These are phyloP conservation scores for Bombus polaris DNA, from an alignment of 1,140 invertebrate genomes.

Conservation along the genomic window DNA sequence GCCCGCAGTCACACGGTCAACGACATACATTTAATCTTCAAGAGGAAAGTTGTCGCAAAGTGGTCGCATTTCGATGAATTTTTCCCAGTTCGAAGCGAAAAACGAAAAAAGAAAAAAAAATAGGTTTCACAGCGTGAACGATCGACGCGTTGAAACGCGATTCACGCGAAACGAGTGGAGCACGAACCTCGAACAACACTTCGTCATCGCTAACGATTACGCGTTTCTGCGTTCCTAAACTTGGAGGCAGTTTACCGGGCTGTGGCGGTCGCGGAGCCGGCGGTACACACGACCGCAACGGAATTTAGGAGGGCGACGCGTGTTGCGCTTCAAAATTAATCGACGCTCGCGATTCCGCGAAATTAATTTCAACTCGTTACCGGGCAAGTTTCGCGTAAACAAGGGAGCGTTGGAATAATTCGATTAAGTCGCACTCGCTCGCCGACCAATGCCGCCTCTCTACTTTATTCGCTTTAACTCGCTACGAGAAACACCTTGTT, in stretches of 20 bases:
- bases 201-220: not conserved
- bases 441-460: not conserved
- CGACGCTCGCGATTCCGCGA: slow-evolving; percentile 42
- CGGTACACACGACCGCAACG: not conserved
- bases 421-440: slow-evolving; percentile 14
- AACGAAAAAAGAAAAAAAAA: fast-evolving
- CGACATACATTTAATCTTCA: not conserved
- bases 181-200: no score
- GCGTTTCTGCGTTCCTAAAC: not conserved
- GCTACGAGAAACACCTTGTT: slow-evolving; percentile 12
- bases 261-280: not conserved
- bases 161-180: no score
- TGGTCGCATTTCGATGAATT: not conserved
- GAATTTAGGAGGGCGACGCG: not conserved
- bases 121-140: no score
- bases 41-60: not conserved
- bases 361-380: slow-evolving; percentile 41
- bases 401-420: slow-evolving; percentile 27
- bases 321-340: slow-evolving; percentile 42
- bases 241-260: not conserved
- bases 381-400: slow-evolving; percentile 31
- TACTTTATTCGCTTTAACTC: slow-evolving; percentile 36
- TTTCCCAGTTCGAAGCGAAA: not conserved
- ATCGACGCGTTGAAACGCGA: no score
- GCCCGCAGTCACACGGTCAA: not conserved